Conservation (phyloP, 2,888 invertebrate genomes). For the Muschampia plurimacula region DNA sequence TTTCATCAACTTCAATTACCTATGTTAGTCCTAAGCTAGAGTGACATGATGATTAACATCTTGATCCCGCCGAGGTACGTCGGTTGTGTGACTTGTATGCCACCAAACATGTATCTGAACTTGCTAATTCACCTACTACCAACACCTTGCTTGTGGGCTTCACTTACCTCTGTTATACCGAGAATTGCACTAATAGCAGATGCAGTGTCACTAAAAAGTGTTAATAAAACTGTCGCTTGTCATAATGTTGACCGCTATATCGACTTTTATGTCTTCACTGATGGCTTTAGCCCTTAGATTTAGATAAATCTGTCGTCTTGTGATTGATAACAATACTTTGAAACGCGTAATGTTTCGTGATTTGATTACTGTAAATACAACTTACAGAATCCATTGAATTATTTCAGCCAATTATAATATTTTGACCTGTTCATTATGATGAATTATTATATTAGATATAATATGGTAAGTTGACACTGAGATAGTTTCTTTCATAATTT, state of each 20-base stretch:
- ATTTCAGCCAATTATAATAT: not conserved
- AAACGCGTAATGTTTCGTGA: not conserved
- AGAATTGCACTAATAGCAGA: not conserved
- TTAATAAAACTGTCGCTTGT: not conserved
- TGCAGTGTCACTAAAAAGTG: not conserved
- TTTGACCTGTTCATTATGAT: not conserved
- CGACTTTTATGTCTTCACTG: not conserved
- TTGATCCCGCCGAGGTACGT: conserved; percentile 70
- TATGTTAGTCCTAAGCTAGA: conserved; percentile 67
- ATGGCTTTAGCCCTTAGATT: not conserved
- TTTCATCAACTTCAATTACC: conserved; percentile 68
- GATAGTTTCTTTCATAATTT: not conserved
- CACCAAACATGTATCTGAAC: not conserved
- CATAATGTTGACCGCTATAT: not conserved
- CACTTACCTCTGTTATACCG: not conserved
- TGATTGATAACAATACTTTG: conserved; percentile 40
- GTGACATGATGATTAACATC: conserved; percentile 66
- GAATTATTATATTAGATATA: not conserved
- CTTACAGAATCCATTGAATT: too few species aligned
- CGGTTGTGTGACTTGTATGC: not conserved
- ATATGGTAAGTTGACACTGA: not conserved
- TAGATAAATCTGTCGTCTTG: conserved; percentile 16
- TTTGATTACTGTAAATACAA: not conserved
- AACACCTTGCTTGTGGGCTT: not conserved
- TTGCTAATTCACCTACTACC: not conserved